Base-by-base conservation (phyloP, 2,888 invertebrate genomes). In the Drosophila rubida region DNA sequence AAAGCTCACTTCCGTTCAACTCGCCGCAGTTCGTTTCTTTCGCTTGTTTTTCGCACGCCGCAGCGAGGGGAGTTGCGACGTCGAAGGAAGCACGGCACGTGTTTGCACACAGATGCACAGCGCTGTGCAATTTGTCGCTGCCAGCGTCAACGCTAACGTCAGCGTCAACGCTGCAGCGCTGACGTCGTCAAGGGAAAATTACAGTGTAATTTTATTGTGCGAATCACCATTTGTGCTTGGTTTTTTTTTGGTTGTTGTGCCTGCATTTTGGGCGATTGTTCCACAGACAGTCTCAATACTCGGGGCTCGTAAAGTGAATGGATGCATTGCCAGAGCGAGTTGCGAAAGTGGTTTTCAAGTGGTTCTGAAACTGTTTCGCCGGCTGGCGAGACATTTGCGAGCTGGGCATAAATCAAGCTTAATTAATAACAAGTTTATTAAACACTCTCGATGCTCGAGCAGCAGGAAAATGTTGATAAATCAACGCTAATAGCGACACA, bases 81-180 rank as follows among this genome's bases (percentile, higher is more conserved):
- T 63, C 45, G 44, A 53, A 58, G 80, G 72, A 75, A 73, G 69
- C 55, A 78, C 88, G 89, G 87, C 89, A 89, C 89, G 89, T 89
- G 89, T 89, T 75, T 87, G 81, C 89, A 89, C 78, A 89, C 89
- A 71, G 74, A 74, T 80, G 82, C 89, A 88, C 45, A 88, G 62
- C n/a, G n/a, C n/a, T 76, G 60, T 70, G 78, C 78, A 80, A 73
- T 63, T 70, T 73, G 75, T 68, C 73, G 73, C 68, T 67, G 74
- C 62, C 72, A 71, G 45, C 70, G 41, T 48, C 45, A 63, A 13
- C 72, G 42, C 32, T 53, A 44, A 2, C 44, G 42, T 14, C 49
- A 4, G 6, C 19, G 14, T 8, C n/a, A n/a, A n/a, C n/a, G n/a
- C 6, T 25, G 6, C 48, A 49, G 35, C 13, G 64, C 74, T 84